Evolutionary conservation across 2,888 invertebrate genomes (phyloP), one percentile per base, ranked within the genome.

Genomic region (Dusona sp.): DNA sequence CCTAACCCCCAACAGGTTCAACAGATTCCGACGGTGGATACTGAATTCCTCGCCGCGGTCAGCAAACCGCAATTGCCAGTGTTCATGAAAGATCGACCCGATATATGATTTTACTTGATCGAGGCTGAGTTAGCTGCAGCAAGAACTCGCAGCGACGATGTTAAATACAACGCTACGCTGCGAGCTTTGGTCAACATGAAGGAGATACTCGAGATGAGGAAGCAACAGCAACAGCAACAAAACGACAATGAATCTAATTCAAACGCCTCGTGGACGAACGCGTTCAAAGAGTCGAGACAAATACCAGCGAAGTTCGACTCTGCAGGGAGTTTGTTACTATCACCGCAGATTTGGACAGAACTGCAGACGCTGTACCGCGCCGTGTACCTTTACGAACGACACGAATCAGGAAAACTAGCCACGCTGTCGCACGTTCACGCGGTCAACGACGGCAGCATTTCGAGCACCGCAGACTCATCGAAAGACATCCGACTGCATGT

Each of bases 111-210:
- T 57, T 54, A 73, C 33, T n/a, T 73, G 36, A 73, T 54, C 3
- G 73, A 73, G 22, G 16, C 73, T 9, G 73, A 73, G 8, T 38
- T 38, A 1, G 8, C 38, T 7, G 38, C 38, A 1, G 7, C 38
- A 6, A 38, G 38, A 9, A 38, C 38, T 38, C 38, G 38, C 38
- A 38, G 38, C 38, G 38, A 38, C 9, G 38, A 38, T 7, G 38
- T 38, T 8, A 38, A 38, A 38, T 38, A 38, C 8, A 64, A 72
- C 29, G 19, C 70, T 1, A 51, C 68, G 7, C 48, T 83, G 19
- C 36, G 67, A 64, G 83, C 73, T 25, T 68, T 86, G 19, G 78
- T 61, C 29, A 29, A 29, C 11, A 16, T 61, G 13, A 61, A 9
- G 11, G 61, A 29, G 25, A 9, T 61, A 3, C 9, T 61, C 3